Conservation (phyloP, 2,797 vertebrate genomes). For the Argentina silus region DNA sequence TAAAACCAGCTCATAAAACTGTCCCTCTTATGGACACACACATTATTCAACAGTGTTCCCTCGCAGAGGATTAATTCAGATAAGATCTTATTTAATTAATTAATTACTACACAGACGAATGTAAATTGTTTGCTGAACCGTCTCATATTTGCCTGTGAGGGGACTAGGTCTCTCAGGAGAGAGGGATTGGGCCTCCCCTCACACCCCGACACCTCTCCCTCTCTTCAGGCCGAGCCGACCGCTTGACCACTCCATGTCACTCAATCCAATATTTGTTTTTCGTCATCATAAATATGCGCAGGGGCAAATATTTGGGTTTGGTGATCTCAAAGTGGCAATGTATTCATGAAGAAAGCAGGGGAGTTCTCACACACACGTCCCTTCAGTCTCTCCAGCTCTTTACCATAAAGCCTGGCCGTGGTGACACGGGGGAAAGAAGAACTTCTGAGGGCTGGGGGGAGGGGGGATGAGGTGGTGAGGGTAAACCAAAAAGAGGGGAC, state of each 20-base stretch:
- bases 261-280: slow-evolving; percentile 81
- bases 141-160: slow-evolving; percentile 76
- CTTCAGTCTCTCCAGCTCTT: slow-evolving; percentile 17
- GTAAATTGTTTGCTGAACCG: slow-evolving; percentile 67
- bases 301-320: slow-evolving; percentile 82
- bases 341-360: slow-evolving; percentile 68
- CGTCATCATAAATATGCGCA: slow-evolving; percentile 76
- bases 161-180: slow-evolving; percentile 70
- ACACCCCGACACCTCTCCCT: neutral
- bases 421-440: neutral
- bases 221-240: neutral
- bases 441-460: neutral
- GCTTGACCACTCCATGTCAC: slow-evolving; percentile 79
- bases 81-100: slow-evolving; percentile 62
- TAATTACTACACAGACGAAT: slow-evolving; percentile 73
- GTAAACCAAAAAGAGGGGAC: slow-evolving; percentile 65
- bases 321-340: slow-evolving; percentile 78
- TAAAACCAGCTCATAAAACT: slow-evolving; percentile 74
- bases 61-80: slow-evolving; percentile 51
- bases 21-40: slow-evolving; percentile 62
- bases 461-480: slow-evolving; percentile 18
- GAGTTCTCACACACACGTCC: slow-evolving; percentile 24
- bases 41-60: slow-evolving; percentile 52
- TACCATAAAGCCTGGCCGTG: neutral
- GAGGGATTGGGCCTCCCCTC: neutral